Evolutionary conservation across 1,140 invertebrate genomes (phyloP).

Genomic region (Psilanteris sp.): DNA sequence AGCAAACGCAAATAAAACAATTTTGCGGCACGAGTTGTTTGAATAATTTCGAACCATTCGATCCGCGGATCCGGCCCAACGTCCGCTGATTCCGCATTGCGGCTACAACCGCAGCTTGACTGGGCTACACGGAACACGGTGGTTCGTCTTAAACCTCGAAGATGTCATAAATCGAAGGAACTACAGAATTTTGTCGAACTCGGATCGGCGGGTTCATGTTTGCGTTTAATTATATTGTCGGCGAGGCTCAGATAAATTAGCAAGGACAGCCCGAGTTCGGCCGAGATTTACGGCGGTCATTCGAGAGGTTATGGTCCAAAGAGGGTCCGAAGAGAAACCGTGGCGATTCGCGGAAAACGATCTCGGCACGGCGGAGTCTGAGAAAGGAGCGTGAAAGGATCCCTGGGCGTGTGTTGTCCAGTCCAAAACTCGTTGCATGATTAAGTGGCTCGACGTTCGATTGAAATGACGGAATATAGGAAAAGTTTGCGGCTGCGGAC

Average conservation of each 20-base stretch:
- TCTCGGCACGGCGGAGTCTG: constrained; percentile 3
- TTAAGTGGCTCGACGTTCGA: constrained; percentile 2
- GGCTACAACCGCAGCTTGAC: no score
- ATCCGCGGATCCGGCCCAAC: no score
- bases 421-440: constrained; percentile 7
- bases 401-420: background rate
- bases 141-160: no score
- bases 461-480: constrained; percentile 1
- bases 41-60: no score
- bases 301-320: constrained; percentile 42
- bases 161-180: no score
- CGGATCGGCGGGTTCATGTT: background rate
- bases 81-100: no score
- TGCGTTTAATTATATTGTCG: constrained; percentile 51
- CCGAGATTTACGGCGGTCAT: constrained; percentile 50
- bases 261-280: constrained; percentile 35
- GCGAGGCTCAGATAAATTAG: constrained; percentile 54
- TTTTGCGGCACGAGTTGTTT: no score
- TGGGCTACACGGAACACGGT: no score
- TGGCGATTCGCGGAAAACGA: constrained; percentile 40
- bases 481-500: constrained; percentile 18
- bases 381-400: constrained; percentile 14
- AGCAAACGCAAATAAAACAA: no score
- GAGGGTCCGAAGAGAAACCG: constrained; percentile 27
- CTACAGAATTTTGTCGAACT: no score